Evolutionary conservation across 1,140 invertebrate genomes (phyloP).

Genomic region (Achroia grisella): DNA sequence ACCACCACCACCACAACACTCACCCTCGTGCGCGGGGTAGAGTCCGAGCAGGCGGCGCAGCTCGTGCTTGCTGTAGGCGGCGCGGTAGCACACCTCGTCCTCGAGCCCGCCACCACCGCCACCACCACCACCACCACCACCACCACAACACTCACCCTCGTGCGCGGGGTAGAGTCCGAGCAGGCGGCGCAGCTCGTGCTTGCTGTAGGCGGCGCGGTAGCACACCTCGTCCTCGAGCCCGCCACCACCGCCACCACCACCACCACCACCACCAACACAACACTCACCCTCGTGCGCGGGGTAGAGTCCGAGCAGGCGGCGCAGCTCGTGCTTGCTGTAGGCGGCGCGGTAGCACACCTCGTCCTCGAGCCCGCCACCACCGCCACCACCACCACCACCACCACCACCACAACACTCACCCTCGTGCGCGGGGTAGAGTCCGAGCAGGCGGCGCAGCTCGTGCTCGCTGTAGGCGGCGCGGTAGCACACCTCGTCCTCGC

Average conservation of each 20-base stretch:
- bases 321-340: constrained; percentile 96
- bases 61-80: constrained; percentile 98
- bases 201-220: constrained; percentile 97
- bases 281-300: constrained; percentile 84
- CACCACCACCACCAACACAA: constrained; percentile 92
- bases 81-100: constrained; percentile 98
- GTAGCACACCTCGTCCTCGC: constrained; percentile 98
- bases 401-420: constrained; percentile 25
- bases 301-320: constrained; percentile 97
- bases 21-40: constrained; percentile 91
- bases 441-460: constrained; percentile 95
- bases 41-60: constrained; percentile 95
- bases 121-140: constrained; percentile 95
- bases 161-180: constrained; percentile 96
- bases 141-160: constrained; percentile 75
- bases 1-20: no score
- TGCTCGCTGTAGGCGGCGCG: constrained; percentile 98
- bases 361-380: constrained; percentile 96
- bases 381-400: constrained; percentile 92
- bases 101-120: constrained; percentile 94
- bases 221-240: constrained; percentile 98
- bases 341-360: constrained; percentile 99
- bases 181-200: constrained; percentile 96
- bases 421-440: constrained; percentile 95
- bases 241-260: constrained; percentile 91